A percentile compares a stretch with the other conserved stretches of the same genome.
Conservation (phyloP, 1,140 invertebrate genomes). For the Drosophila ercepeae region DNA sequence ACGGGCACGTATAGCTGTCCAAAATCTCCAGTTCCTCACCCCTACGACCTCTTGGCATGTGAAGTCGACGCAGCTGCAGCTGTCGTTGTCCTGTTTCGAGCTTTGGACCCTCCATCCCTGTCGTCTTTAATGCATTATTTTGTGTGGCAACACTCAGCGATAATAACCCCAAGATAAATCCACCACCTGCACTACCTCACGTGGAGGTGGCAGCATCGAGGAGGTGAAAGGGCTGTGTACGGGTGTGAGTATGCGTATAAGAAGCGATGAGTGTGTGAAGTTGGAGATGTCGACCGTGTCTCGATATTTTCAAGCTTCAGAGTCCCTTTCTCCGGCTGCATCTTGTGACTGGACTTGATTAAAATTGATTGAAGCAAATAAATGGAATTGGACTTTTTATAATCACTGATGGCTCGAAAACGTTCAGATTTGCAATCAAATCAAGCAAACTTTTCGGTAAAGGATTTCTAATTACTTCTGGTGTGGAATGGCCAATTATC, state of each 20-base stretch:
- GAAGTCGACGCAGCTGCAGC: conserved; percentile 43
- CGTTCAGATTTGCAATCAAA: conserved; percentile 30
- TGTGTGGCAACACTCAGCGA: conserved; percentile 81
- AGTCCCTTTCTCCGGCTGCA: conserved; percentile 16
- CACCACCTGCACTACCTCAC: conserved; percentile 12
- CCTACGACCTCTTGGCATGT: background rate
- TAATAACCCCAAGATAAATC: conserved; percentile 79
- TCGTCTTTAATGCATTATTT: conserved; percentile 80
- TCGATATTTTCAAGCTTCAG: conserved; percentile 31
- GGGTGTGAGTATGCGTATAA: conserved; percentile 11
- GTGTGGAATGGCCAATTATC: background rate
- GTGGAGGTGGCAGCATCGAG: background rate
- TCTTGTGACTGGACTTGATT: conserved; percentile 61
- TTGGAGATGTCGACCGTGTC: conserved; percentile 31
- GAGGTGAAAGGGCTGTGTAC: conserved; percentile 24
- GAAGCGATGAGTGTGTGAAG: conserved; percentile 35
- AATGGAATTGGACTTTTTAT: conserved; percentile 73
- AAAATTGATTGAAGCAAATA: conserved; percentile 81
- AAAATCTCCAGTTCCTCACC: background rate
- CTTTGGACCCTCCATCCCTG: conserved; percentile 31
- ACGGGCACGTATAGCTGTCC: conserved; percentile 21
- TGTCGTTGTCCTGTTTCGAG: conserved; percentile 52
- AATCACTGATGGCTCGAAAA: conserved; percentile 35
- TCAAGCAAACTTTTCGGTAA: conserved; percentile 32
- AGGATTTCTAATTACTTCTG: conserved; percentile 49